Percentiles rank a stretch among this genome's conserved stretches.
Conservation (phyloP, 2,888 invertebrate species). For the Ornithoptera priamus region DNA sequence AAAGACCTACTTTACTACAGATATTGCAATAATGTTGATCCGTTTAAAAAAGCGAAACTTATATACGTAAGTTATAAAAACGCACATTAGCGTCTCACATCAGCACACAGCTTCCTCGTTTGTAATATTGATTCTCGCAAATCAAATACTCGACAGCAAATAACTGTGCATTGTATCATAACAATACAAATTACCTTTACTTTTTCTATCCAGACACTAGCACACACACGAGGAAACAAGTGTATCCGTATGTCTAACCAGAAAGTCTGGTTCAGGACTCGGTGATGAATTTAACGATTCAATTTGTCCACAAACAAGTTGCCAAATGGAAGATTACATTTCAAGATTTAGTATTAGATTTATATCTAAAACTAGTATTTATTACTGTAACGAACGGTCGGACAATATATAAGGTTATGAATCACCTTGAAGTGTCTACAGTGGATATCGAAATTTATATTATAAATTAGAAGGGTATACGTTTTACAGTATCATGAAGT, state of each 20-base stretch:
- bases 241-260: background rate
- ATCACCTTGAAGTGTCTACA: background rate
- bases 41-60: background rate
- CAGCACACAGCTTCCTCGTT: constrained; percentile 11
- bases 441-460: background rate
- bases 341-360: background rate
- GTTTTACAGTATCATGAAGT: background rate
- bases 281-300: background rate
- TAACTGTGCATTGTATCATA: constrained; percentile 23
- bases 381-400: background rate
- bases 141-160: constrained; percentile 6
- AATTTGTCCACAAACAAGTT: constrained; percentile 8
- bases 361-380: background rate
- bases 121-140: constrained; percentile 24
- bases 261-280: constrained; percentile 2
- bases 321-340: background rate
- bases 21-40: background rate
- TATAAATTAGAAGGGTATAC: background rate
- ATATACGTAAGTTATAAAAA: background rate
- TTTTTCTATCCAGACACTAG: constrained; percentile 17
- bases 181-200: constrained; percentile 13
- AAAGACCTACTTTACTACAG: background rate
- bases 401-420: background rate
- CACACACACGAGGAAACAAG: background rate
- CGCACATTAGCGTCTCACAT: background rate